Percentiles rank a stretch among this genome's conserved stretches.
Conservation (phyloP, 2,113 vertebrate species). For the Poeciliopsis prolifica region DNA sequence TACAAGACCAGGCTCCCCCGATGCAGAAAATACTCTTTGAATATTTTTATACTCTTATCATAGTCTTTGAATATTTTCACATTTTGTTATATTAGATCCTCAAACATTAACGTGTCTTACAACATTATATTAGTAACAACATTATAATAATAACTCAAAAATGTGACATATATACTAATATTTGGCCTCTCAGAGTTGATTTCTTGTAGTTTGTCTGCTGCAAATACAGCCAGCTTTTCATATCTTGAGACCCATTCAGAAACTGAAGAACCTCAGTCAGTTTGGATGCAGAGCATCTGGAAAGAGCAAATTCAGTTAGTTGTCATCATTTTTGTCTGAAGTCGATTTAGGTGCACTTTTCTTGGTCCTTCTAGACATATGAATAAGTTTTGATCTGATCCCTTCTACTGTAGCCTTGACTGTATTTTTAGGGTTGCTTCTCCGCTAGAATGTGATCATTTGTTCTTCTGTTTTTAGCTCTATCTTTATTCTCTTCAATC, state of each 20-base stretch:
- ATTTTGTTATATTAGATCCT: background rate
- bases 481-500: background rate
- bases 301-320: background rate
- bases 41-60: background rate
- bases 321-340: background rate
- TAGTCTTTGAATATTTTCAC: background rate
- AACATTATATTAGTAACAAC: too few species aligned
- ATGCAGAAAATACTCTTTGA: conserved; percentile 39
- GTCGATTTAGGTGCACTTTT: background rate
- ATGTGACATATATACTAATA: background rate
- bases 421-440: too few species aligned
- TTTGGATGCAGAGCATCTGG: background rate
- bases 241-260: background rate
- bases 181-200: background rate
- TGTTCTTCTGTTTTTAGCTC: background rate
- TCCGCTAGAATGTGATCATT: background rate
- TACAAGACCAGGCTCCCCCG: conserved; percentile 32
- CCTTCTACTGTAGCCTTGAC: background rate
- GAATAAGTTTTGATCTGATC: background rate
- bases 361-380: background rate
- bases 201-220: background rate
- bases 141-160: background rate
- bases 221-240: background rate
- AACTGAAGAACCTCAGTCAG: background rate
- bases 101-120: background rate